These are phyloP conservation scores for Marcusenius ussheri DNA, from an alignment of 2,113 vertebrate genomes.

Conservation along the genomic window DNA sequence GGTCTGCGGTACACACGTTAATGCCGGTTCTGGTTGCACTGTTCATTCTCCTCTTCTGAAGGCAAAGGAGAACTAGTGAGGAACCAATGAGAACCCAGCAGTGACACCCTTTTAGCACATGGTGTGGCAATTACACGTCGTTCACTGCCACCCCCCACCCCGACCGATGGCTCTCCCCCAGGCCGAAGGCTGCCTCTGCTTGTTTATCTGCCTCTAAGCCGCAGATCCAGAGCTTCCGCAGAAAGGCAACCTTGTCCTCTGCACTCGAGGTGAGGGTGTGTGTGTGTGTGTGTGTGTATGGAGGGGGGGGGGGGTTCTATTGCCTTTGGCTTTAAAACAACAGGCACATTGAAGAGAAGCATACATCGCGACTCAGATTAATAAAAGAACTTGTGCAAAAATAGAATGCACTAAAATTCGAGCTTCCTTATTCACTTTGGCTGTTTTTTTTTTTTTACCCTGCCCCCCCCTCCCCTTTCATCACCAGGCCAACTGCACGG, in stretches of 20 bases:
- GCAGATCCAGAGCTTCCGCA: neutral
- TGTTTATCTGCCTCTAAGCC: neutral
- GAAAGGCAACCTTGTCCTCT: neutral
- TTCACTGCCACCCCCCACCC: neutral
- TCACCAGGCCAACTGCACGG: constrained; percentile 14
- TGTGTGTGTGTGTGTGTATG: neutral
- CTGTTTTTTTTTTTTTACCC: no score
- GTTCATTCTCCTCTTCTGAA: neutral
- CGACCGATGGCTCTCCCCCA: neutral
- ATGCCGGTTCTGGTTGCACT: neutral
- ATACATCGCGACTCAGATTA: constrained; percentile 16
- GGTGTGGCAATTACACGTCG: neutral
- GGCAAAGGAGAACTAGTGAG: neutral
- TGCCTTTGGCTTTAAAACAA: constrained; percentile 35
- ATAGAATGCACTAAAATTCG: neutral
- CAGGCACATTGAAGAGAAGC: constrained; percentile 17
- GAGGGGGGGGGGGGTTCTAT: neutral
- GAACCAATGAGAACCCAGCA: neutral
- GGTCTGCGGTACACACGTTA: neutral
- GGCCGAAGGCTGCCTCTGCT: neutral
- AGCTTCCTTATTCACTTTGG: neutral
- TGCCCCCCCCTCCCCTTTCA: neutral
- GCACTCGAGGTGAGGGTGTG: neutral
- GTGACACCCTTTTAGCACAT: neutral
- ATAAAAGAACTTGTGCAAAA: constrained; percentile 6